Evolutionary conservation across 2,797 vertebrate species (phyloP), one percentile per base, ranked within the genome.

Genomic region (Discoglossus pictus): DNA sequence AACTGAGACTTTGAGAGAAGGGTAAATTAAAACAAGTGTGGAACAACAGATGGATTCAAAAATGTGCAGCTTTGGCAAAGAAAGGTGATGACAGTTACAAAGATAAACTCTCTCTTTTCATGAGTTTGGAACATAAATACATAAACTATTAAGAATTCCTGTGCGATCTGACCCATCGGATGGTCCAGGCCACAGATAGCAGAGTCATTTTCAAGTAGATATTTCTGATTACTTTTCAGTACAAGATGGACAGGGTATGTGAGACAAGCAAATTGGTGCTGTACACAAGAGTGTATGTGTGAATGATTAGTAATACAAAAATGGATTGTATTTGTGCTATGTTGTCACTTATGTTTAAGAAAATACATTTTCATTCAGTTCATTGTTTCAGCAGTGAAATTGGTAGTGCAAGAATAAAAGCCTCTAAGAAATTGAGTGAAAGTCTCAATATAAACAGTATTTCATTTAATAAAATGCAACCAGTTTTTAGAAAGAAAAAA

Each of bases 81-180:
- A 50, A 42, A 52, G 34, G 67, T 70, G 67, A 70, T 10, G 67
- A 70, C 58, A 69, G 58, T 47, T 62, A 61, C 34, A 62, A 70
- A 70, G 67, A 70, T 62, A 70, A 70, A 68, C 65, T 68, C 44
- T 58, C 43, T 44, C 31, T 56, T 55, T 70, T 62, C 42, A 70
- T 60, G 59, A 47, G 59, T 31, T 44, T 25, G 51, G 36, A 70
- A 55, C 25, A 27, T 62, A 70, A 55, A 70, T 63, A 55, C 34
- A 15, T 44, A 55, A 52, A 62, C 65, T 52, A n/a, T 16, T 34
- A 12, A 18, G 40, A 40, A 70, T 56, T 36, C 51, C 60, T 40
- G 34, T 31, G 42, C 36, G 5, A 56, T 46, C 20, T 48, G 42
- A 70, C 43, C 42, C 51, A 59, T 39, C 17, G 50, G 16, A 67